These are phyloP conservation scores for Drosophila yooni DNA, from an alignment of 2,888 invertebrate genomes.

Conservation along the genomic window DNA sequence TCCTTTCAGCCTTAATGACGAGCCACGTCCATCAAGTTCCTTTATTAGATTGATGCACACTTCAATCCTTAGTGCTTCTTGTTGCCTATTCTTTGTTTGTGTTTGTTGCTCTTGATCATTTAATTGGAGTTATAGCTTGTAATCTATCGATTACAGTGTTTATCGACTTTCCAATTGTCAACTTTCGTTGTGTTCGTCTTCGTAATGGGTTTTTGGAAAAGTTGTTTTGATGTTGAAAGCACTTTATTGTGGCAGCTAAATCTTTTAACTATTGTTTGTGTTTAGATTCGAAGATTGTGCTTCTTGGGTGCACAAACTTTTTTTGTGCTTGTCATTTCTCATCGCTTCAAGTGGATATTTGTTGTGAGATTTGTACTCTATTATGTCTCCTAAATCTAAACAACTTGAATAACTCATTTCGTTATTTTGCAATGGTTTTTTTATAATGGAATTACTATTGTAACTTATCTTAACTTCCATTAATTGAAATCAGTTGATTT, in stretches of 20 bases:
- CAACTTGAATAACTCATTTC: background rate
- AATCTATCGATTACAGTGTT: slow-evolving; percentile 22
- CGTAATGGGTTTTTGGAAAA: background rate
- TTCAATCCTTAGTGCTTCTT: slow-evolving; percentile 7
- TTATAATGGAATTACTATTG: background rate
- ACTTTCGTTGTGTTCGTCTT: background rate
- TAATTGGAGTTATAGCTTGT: slow-evolving; percentile 11
- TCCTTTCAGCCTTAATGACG: slow-evolving; percentile 36
- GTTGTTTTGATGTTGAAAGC: background rate
- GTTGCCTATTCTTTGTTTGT: slow-evolving; percentile 7
- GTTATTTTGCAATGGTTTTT: background rate
- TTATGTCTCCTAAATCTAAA: background rate
- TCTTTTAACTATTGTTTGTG: slow-evolving; percentile 2
- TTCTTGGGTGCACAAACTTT: background rate
- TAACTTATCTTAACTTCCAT: background rate
- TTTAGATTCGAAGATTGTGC: background rate
- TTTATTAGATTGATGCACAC: slow-evolving; percentile 31
- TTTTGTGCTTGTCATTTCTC: background rate
- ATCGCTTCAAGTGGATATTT: background rate
- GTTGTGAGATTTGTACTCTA: background rate
- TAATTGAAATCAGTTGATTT: background rate
- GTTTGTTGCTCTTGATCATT: slow-evolving; percentile 13
- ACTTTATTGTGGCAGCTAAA: background rate
- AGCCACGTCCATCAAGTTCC: slow-evolving; percentile 33
- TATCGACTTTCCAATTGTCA: slow-evolving; percentile 9